Percentiles rank a stretch among this genome's conserved stretches.
These are phyloP conservation scores for Albula glossodonta DNA, from an alignment of 2,113 vertebrate species.

Conservation along the genomic window DNA sequence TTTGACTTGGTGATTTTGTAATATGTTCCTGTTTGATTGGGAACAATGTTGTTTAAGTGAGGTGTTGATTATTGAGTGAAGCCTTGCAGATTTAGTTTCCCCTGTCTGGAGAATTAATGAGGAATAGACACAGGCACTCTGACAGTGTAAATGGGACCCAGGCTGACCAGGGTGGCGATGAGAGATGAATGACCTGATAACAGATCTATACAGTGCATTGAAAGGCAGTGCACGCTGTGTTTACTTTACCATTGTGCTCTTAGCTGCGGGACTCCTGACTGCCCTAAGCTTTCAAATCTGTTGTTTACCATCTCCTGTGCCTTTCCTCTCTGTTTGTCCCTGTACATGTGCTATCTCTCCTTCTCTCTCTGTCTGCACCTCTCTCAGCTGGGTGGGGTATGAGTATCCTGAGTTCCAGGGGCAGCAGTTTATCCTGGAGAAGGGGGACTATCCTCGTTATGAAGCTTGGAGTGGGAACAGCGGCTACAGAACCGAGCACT, in stretches of 20 bases:
- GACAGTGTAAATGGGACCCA: neutral
- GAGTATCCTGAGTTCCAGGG: conserved; percentile 96
- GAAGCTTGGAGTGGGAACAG: conserved; percentile 93
- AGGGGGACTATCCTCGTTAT: conserved; percentile 91
- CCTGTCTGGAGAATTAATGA: neutral
- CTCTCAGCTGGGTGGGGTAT: conserved; percentile 85
- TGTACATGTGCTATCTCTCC: neutral
- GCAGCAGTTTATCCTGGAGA: conserved; percentile 96
- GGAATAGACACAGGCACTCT: neutral
- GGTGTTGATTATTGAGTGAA: neutral
- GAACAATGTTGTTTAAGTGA: neutral
- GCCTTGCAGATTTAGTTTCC: too few species aligned
- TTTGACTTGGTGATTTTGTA: neutral
- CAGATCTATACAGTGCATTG: neutral
- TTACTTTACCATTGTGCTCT: conserved; percentile 56
- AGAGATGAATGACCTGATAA: neutral
- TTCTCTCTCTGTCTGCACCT: neutral
- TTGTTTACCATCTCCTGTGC: conserved; percentile 26
- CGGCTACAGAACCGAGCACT: conserved; percentile 88
- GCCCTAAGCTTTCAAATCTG: conserved; percentile 23
- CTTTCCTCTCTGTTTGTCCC: conserved; percentile 17
- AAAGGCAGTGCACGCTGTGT: conserved; percentile 40
- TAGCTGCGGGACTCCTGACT: neutral
- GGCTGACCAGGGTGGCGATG: neutral
- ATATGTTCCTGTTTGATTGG: neutral